Conservation (phyloP, 2,888 invertebrate species). For the Ectropis crepuscularia region DNA sequence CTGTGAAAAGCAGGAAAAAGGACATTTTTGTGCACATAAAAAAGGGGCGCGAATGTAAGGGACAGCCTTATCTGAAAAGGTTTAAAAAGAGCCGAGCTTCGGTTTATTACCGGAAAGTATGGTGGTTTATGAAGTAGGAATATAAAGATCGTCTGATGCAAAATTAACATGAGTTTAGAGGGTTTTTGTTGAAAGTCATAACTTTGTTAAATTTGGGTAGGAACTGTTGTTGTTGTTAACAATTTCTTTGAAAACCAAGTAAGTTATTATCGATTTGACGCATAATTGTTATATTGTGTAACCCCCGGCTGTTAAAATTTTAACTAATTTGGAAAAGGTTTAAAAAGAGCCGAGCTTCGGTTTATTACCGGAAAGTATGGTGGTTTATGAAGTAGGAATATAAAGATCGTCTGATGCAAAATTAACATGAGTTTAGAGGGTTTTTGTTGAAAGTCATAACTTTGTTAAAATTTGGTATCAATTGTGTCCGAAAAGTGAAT, state of each 20-base stretch:
- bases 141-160: constrained; percentile 36
- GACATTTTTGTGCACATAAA: constrained; percentile 24
- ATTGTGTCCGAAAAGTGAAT: too few species aligned
- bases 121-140: constrained; percentile 42
- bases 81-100: constrained; percentile 33
- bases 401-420: constrained; percentile 35
- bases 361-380: constrained; percentile 43
- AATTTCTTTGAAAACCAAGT: too few species aligned
- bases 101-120: constrained; percentile 42
- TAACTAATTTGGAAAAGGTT: too few species aligned
- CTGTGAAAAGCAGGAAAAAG: constrained; percentile 33
- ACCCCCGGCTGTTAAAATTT: too few species aligned
- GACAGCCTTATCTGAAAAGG: constrained; percentile 38
- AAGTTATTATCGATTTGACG: too few species aligned
- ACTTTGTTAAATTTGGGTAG: background rate
- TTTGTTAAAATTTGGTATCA: background rate
- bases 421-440: constrained; percentile 20
- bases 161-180: constrained; percentile 22
- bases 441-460: constrained; percentile 1
- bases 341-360: constrained; percentile 33
- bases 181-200: constrained; percentile 1
- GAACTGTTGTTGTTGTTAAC: too few species aligned
- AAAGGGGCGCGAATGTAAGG: constrained; percentile 29
- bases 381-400: constrained; percentile 41
- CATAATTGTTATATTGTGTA: too few species aligned